A percentile compares a stretch with the other conserved stretches of the same genome.
phyloP scores from a whole-genome alignment of 2,797 vertebrate species.

The Apogon hyalosoma region DNA sequence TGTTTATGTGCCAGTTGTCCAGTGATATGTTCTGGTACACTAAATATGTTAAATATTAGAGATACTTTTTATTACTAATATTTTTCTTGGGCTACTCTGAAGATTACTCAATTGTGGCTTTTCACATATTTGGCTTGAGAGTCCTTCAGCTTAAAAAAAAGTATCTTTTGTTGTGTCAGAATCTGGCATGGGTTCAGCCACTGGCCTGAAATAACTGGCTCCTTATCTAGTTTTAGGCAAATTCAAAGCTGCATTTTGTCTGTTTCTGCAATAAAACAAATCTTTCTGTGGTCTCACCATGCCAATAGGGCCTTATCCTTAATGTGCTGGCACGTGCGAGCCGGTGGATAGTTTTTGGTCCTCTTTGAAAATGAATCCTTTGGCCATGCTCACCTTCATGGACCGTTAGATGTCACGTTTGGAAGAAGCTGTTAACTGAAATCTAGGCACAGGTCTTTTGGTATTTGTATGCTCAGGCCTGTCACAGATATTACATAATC shows the following conservation, averaged over 20 bases:
- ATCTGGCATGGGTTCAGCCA: slow-evolving; percentile 49
- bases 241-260: slow-evolving; percentile 70
- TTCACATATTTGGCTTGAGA: slow-evolving; percentile 66
- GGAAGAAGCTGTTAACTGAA: slow-evolving; percentile 43
- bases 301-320: slow-evolving; percentile 62
- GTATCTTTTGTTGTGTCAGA: slow-evolving; percentile 62
- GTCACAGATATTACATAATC: too few species aligned
- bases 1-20: slow-evolving; percentile 15
- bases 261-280: slow-evolving; percentile 70
- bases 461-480: slow-evolving; percentile 5
- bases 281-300: slow-evolving; percentile 60
- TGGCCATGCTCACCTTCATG: slow-evolving; percentile 35
- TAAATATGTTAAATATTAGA: slow-evolving; percentile 17
- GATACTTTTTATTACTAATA: slow-evolving; percentile 30
- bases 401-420: slow-evolving; percentile 62
- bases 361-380: slow-evolving; percentile 58
- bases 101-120: slow-evolving; percentile 52
- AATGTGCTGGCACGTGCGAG: slow-evolving; percentile 47
- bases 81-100: slow-evolving; percentile 44
- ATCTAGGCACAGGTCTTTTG: slow-evolving; percentile 50
- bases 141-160: slow-evolving; percentile 40
- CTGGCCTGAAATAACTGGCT: slow-evolving; percentile 55
- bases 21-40: slow-evolving; percentile 14
- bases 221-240: slow-evolving; percentile 26
- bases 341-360: slow-evolving; percentile 36